Evolutionary conservation across 2,797 vertebrate species (phyloP).

Genomic region (Karalla daura): DNA sequence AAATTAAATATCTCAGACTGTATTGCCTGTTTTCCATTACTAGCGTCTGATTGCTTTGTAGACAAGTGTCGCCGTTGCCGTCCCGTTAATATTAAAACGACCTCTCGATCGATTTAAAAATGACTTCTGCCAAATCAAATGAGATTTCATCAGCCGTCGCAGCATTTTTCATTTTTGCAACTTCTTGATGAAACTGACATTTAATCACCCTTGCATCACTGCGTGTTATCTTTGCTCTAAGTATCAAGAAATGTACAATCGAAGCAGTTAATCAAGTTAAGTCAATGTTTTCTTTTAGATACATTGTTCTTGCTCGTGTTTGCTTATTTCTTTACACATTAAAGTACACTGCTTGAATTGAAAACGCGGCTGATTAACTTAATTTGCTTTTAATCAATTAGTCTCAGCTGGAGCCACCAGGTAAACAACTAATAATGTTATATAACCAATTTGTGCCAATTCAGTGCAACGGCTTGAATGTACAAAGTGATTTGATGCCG

Average conservation of each 20-base stretch:
- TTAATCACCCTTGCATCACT: neutral
- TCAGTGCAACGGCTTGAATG: too few species aligned
- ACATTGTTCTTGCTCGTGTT: neutral
- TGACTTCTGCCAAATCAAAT: neutral
- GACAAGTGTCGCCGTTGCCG: neutral
- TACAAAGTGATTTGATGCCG: too few species aligned
- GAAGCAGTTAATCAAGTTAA: too few species aligned
- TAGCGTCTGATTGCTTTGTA: neutral
- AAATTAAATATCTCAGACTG: neutral
- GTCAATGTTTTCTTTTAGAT: too few species aligned
- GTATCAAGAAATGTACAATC: neutral
- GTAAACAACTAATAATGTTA: slow-evolving; percentile 2
- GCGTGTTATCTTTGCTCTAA: neutral
- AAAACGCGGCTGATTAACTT: slow-evolving; percentile 13
- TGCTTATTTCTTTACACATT: neutral
- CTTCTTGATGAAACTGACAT: neutral
- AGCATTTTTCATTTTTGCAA: neutral
- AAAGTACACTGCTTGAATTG: neutral
- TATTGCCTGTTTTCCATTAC: neutral
- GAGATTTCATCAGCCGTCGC: neutral
- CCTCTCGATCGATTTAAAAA: neutral
- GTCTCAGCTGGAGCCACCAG: neutral
- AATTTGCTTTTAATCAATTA: slow-evolving; percentile 32
- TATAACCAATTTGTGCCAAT: too few species aligned
- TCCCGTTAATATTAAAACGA: slow-evolving; percentile 1